Evolutionary conservation across 1,140 invertebrate genomes (phyloP).

Genomic region (Apolygus lucorum): DNA sequence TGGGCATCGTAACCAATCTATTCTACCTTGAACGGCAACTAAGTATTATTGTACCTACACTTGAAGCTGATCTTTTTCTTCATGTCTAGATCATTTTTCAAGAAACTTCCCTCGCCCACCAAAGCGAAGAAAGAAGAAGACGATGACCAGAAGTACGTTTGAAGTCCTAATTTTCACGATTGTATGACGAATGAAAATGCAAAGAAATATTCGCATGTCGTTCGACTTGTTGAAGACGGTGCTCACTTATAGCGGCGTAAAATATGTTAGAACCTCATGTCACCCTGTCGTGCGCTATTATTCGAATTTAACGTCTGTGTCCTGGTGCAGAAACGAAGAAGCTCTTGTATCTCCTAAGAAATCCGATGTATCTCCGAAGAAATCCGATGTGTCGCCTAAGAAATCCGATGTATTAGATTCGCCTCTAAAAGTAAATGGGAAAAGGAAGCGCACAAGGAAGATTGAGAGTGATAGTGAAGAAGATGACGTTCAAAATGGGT

Average conservation of each 20-base stretch:
- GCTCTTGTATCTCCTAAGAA: not conserved
- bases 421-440: not conserved
- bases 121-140: not conserved
- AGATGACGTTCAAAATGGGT: conserved; percentile 7
- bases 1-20: no score
- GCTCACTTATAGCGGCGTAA: not conserved
- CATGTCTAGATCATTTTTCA: conserved; percentile 7
- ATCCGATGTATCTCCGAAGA: not conserved
- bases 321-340: conserved; percentile 12
- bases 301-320: conserved; percentile 13
- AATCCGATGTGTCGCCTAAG: no score
- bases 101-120: not conserved
- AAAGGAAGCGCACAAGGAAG: conserved; percentile 20
- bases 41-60: no score
- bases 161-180: not conserved
- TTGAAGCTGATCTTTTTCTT: no score
- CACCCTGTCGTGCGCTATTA: not conserved
- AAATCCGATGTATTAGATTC: not conserved
- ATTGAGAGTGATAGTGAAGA: conserved; percentile 27
- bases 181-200: not conserved
- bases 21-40: no score
- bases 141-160: not conserved
- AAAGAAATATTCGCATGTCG: not conserved
- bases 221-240: not conserved
- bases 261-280: not conserved